phyloP scores from a whole-genome alignment of 2,797 vertebrate genomes.

The Euphonia xanthogaster region DNA sequence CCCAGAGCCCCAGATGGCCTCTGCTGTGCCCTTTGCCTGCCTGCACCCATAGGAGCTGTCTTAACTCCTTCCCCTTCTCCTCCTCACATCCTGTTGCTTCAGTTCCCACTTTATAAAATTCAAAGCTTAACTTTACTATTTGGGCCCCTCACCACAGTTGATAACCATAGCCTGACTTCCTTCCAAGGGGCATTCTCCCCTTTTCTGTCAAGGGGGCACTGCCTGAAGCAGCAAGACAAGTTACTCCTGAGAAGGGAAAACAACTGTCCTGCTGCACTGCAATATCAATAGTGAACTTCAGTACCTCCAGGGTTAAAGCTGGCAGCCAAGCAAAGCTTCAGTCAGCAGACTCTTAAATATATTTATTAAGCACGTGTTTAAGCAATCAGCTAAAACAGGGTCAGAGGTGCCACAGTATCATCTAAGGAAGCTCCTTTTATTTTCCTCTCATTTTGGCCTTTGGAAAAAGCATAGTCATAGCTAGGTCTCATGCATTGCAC shows the following conservation, averaged over 20 bases:
- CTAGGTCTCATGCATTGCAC: background rate
- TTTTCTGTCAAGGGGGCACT: background rate
- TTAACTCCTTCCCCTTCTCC: background rate
- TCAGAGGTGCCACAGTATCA: background rate
- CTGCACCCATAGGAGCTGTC: background rate
- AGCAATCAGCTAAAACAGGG: background rate
- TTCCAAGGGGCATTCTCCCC: background rate
- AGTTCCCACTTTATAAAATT: background rate
- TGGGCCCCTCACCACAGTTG: background rate
- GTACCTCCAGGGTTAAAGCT: background rate
- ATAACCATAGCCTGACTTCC: background rate
- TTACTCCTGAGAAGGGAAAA: background rate
- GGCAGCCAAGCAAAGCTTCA: background rate
- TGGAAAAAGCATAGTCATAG: background rate
- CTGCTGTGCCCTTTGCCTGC: background rate
- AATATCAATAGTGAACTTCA: background rate
- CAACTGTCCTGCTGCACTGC: background rate
- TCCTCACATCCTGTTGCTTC: background rate
- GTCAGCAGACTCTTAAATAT: background rate
- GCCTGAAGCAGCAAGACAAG: background rate
- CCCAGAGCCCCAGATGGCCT: background rate
- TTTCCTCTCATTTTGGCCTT: background rate
- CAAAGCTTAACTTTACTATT: background rate
- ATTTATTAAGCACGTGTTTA: background rate
- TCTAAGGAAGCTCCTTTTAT: background rate